Base-by-base conservation (phyloP, 2,113 vertebrate species). In the Tychaedon coryphoeus region DNA sequence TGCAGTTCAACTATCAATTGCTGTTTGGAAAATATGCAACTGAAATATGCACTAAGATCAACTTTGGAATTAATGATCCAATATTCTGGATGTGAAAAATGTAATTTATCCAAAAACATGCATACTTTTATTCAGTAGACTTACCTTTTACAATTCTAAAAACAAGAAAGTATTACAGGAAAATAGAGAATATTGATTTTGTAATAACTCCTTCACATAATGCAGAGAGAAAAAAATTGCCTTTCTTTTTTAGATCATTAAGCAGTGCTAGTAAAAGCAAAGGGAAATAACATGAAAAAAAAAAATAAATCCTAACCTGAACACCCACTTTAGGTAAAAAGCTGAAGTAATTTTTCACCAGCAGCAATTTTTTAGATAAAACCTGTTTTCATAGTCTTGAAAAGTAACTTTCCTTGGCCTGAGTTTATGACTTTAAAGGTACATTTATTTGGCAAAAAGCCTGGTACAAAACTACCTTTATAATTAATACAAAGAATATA, bases 81-180 rank as follows among this genome's bases (percentile, higher is more conserved):
- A 73, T 56, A 74, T 79, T 90, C 50, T 77, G 22, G 42, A 95
- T 54, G 47, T 85, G 66, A 86, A 88, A 93, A 96, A 80, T 94
- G 97, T 96, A 97, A 98, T 97, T 96, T 93, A 97, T 96, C 95
- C 96, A 97, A 96, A 92, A 96, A 64, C 79, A 95, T n/a, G 83
- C 79, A 81, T 51, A 83, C 77, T 96, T 96, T 80, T 95, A 92
- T 86, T 90, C 80, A 94, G 42, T 92, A 97, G 94, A 97, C 96
- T 96, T 97, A 97, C 94, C 95, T 90, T 53, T 53, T 96, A 92
- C 92, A 93, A 96, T 57, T 93, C 89, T 90, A 81, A 94, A 95
- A 97, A 36, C 76, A 96, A 96, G 67, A 88, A 93, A 96, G 95
- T 81, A 91, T 95, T 95, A 95, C 34, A 86, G 90, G 47, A 94